These are phyloP conservation scores for Netelia inedita DNA, from an alignment of 2,888 invertebrate species.

Conservation along the genomic window DNA sequence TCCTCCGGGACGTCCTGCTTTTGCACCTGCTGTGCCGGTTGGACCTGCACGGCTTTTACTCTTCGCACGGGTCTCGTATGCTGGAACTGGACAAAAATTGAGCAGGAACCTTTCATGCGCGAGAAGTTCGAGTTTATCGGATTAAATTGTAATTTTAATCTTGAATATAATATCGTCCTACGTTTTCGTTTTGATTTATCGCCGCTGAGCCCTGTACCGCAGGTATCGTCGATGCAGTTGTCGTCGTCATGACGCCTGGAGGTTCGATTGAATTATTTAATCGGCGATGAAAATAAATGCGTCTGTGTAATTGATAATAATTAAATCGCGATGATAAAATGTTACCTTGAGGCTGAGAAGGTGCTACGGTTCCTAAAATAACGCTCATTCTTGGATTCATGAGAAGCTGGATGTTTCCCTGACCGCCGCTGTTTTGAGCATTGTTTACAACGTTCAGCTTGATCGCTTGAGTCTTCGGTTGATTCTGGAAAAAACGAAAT, in stretches of 20 bases:
- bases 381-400: slow-evolving; percentile 86
- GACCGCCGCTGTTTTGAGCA: slow-evolving; percentile 72
- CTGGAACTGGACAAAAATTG: slow-evolving; percentile 75
- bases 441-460: slow-evolving; percentile 82
- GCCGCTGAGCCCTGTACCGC: slow-evolving; percentile 67
- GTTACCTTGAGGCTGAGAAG: slow-evolving; percentile 64
- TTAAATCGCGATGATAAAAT: no score
- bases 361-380: slow-evolving; percentile 84
- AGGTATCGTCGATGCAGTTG: slow-evolving; percentile 71
- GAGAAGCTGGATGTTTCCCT: slow-evolving; percentile 85
- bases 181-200: slow-evolving; percentile 74
- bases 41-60: slow-evolving; percentile 76
- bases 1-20: slow-evolving; percentile 81
- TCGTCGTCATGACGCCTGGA: slow-evolving; percentile 71
- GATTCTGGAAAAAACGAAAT: slow-evolving; percentile 59
- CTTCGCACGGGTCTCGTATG: slow-evolving; percentile 77
- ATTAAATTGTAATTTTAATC: no score
- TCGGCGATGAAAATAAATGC: neutral
- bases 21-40: slow-evolving; percentile 68
- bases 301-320: no score
- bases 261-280: slow-evolving; percentile 57
- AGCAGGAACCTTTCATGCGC: neutral
- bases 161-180: slow-evolving; percentile 57
- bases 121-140: no score
- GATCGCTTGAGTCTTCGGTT: slow-evolving; percentile 79